Percentiles rank a stretch among this genome's conserved stretches.
phyloP scores from a whole-genome alignment of 2,888 invertebrate species.

The Cataglyphis cursor region DNA sequence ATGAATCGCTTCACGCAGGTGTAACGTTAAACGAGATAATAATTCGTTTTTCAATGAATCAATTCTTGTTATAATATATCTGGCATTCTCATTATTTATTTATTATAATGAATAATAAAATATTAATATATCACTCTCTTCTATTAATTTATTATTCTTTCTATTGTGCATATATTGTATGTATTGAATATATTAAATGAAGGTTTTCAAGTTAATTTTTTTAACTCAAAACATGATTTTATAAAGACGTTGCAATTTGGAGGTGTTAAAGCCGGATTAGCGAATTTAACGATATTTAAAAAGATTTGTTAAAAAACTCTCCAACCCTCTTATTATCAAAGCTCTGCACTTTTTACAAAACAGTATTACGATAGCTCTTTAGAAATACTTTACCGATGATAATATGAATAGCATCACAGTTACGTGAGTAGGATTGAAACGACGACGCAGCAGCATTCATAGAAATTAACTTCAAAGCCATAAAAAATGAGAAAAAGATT shows the following conservation, averaged over 20 bases:
- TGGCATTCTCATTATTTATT: background rate
- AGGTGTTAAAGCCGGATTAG: background rate
- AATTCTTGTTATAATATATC: slow-evolving; percentile 15
- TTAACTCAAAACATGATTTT: background rate
- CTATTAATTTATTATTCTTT: slow-evolving; percentile 1
- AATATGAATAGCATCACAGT: slow-evolving; percentile 2
- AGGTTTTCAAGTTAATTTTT: background rate
- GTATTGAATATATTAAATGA: background rate
- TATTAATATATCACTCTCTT: background rate
- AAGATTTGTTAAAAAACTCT: slow-evolving; percentile 16
- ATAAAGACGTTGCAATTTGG: background rate
- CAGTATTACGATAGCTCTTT: background rate
- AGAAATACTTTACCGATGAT: background rate
- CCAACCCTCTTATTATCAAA: background rate
- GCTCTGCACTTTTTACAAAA: background rate
- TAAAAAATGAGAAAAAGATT: slow-evolving; percentile 28
- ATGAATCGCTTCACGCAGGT: background rate
- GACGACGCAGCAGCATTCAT: background rate
- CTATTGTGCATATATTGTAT: background rate
- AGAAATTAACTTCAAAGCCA: slow-evolving; percentile 15
- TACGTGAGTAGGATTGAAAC: slow-evolving; percentile 7
- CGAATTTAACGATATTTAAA: slow-evolving; percentile 6
- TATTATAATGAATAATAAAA: background rate
- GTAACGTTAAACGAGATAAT: background rate
- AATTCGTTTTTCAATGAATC: slow-evolving; percentile 12